Evolutionary conservation across 92 coral and sea anemone genomes (phyloP), one percentile per base, ranked within the genome.

Genomic region (Epizoanthus illoricatus): DNA sequence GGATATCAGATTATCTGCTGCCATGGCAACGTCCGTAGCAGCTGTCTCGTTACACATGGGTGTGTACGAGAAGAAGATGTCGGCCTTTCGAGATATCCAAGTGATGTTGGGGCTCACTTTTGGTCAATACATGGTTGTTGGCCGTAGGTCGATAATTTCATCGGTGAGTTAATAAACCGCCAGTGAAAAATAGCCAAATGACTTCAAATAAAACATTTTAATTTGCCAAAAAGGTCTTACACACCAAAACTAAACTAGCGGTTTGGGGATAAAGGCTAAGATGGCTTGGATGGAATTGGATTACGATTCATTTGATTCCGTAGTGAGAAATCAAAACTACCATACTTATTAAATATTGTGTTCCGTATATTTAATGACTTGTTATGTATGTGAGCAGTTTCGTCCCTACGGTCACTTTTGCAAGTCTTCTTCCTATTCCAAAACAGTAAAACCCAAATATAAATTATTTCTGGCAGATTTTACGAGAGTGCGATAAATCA

Each of bases 1-100:
- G 24, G 97, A 94, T 47, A 78, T 94, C 64, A 86, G 90, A 73
- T 76, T 94, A 5, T 90, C 97, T 2, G 89, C 85, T 56, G 96
- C 96, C 85, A 92, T 94, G 97, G 94, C 94, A 73, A 85, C 94
- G 0, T 94, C 98, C 18, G 97, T 95, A 4, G 97, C 98, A n/a
- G 93, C 71, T 4, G 75, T 92, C 54, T 92, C 97, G 1, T 86
- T 80, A 20, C 92, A 92, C 84, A 89, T 92, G 90, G 97, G 97
- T 0, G 67, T 80, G 12, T 78, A 85, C 62, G 88, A 92, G 67
- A 63, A 67, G 12, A 80, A 17, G n/a, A 57, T 81, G 70, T 76
- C 74, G 39, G 65, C 89, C 17, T 65, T 94, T 16, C 89, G 93
- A 54, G 93, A 86, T 36, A 74, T 92, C 47, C 94, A 92, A 84